Conservation (phyloP, 2,888 invertebrate species). For the Perithous albicinctus region DNA sequence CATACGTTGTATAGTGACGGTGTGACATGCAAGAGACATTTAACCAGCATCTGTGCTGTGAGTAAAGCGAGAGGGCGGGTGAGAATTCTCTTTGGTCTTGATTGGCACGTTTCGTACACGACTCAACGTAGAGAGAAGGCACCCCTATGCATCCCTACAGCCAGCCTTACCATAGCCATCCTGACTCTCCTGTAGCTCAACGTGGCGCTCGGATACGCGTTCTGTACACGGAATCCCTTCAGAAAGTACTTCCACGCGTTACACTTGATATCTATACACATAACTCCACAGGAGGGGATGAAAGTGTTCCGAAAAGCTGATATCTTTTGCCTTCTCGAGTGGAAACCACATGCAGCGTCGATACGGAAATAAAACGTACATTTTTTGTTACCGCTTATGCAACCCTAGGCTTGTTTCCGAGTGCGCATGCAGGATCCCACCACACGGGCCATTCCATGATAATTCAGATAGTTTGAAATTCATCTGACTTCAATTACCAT, state of each 20-base stretch:
- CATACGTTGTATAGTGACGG: neutral
- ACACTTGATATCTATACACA: neutral
- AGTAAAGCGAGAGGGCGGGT: constrained; percentile 16
- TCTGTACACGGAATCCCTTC: constrained; percentile 5
- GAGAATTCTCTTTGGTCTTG: constrained; percentile 62
- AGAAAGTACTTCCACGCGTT: neutral
- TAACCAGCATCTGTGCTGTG: constrained; percentile 50
- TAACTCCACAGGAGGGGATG: neutral
- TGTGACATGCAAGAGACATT: constrained; percentile 51
- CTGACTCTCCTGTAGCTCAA: neutral
- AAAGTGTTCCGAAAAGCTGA: neutral
- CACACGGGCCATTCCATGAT: too few relatives aligned
- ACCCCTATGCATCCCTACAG: constrained; percentile 20
- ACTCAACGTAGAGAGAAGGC: constrained; percentile 32
- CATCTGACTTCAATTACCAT: too few relatives aligned
- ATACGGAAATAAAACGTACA: constrained; percentile 14
- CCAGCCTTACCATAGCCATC: too few relatives aligned
- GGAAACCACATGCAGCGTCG: neutral
- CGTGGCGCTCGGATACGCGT: constrained; percentile 22
- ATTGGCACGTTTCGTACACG: constrained; percentile 53
- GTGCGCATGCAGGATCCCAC: neutral
- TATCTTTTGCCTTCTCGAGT: neutral
- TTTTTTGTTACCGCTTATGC: constrained; percentile 4
- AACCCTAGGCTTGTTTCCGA: neutral
- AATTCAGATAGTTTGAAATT: too few relatives aligned